These are phyloP conservation scores for Balaeniceps rex DNA, from an alignment of 2,113 vertebrate species.

Conservation along the genomic window DNA sequence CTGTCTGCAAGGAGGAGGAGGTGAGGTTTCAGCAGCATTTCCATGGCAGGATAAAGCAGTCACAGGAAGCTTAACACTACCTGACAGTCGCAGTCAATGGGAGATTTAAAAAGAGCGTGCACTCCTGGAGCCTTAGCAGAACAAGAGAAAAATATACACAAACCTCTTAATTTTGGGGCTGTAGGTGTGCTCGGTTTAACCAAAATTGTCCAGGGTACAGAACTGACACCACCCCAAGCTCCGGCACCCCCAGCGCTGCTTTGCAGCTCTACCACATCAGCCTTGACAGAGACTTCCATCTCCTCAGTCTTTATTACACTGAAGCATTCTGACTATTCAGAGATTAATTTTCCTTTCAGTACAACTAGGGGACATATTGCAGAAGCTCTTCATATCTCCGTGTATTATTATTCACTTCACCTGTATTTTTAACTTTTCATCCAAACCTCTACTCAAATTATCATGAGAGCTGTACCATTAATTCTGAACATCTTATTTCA, in stretches of 20 bases:
- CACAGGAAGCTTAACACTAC: background rate
- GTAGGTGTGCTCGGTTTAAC: rapidly evolving
- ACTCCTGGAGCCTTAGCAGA: background rate
- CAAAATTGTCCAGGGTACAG: background rate
- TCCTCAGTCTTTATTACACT: background rate
- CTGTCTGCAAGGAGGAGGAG: background rate
- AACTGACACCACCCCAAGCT: background rate
- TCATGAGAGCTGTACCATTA: conserved; percentile 51
- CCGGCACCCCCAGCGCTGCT: background rate
- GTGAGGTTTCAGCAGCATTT: background rate
- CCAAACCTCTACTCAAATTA: conserved; percentile 45
- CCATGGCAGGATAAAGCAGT: background rate
- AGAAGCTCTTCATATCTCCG: background rate
- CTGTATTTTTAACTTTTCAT: conserved; percentile 46
- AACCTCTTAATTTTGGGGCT: rapidly evolving
- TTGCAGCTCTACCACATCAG: background rate
- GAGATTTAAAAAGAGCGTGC: background rate
- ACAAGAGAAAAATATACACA: background rate
- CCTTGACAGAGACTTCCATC: background rate
- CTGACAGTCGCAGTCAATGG: rapidly evolving
- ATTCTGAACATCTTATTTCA: conserved; percentile 40
- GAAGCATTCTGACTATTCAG: background rate
- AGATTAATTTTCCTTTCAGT: background rate
- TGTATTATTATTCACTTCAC: conserved; percentile 20
- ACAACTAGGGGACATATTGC: background rate